Conservation (phyloP, 1,140 invertebrate genomes). For the Musca domestica region DNA sequence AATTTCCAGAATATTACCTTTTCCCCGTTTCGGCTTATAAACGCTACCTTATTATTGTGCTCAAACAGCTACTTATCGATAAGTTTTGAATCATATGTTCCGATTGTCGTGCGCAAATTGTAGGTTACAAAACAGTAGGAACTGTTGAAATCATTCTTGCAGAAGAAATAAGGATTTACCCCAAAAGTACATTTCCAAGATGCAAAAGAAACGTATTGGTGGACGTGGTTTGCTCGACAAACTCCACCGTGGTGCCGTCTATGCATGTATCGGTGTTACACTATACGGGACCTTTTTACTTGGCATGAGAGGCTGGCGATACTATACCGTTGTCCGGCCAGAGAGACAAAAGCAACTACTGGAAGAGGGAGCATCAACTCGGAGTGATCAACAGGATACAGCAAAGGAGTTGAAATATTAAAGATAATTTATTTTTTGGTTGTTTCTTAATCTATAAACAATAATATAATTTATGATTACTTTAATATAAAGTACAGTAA, state of each 20-base stretch:
- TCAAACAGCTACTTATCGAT: too few relatives aligned
- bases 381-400: constrained; percentile 34
- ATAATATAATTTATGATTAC: background rate
- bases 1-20: too few relatives aligned
- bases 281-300: constrained; percentile 52
- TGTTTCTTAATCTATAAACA: constrained; percentile 9
- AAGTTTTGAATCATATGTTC: too few relatives aligned
- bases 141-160: too few relatives aligned
- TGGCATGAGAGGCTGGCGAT: constrained; percentile 52
- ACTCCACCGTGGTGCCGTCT: constrained; percentile 56
- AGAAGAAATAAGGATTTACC: too few relatives aligned
- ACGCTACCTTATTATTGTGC: too few relatives aligned
- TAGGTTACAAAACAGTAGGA: too few relatives aligned
- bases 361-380: constrained; percentile 35
- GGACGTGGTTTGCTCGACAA: constrained; percentile 50
- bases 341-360: constrained; percentile 45
- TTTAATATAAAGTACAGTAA: constrained; percentile 13
- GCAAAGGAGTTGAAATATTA: constrained; percentile 48
- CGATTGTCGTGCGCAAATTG: too few relatives aligned
- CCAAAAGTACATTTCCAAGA: constrained; percentile 23
- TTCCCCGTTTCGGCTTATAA: too few relatives aligned
- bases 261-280: constrained; percentile 55
- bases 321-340: constrained; percentile 53
- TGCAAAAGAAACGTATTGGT: constrained; percentile 48
- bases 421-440: constrained; percentile 16